phyloP scores from a whole-genome alignment of 1,140 invertebrate species.

The Cataglyphis hispanica region DNA sequence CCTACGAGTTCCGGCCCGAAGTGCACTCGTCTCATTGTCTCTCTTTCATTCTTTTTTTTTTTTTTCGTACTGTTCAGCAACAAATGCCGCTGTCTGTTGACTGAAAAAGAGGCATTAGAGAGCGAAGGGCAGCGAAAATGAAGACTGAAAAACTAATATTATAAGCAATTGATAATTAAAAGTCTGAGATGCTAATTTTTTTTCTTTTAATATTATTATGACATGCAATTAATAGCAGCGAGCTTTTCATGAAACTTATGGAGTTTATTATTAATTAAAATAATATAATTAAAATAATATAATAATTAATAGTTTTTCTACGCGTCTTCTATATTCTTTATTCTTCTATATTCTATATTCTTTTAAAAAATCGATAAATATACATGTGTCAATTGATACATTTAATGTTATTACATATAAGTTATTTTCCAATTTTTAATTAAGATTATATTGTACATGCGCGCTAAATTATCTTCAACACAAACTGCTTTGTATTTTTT shows the following conservation, averaged over 20 bases:
- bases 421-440: neutral
- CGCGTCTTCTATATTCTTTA: no score
- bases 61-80: conserved; percentile 65
- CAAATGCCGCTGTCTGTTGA: conserved; percentile 56
- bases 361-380: neutral
- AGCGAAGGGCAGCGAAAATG: neutral
- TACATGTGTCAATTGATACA: no score
- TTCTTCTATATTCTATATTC: neutral
- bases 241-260: neutral
- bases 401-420: neutral
- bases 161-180: conserved; percentile 21
- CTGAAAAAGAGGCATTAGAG: conserved; percentile 53
- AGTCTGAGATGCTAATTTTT: neutral
- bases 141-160: conserved; percentile 20
- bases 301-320: neutral
- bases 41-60: conserved; percentile 65
- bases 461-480: neutral
- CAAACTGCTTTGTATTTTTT: neutral
- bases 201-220: neutral
- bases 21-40: conserved; percentile 77
- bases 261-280: conserved; percentile 21
- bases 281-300: no score
- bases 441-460: neutral
- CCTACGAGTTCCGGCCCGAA: conserved; percentile 85
- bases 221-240: neutral